Base-by-base conservation (phyloP, 35 echinoderm and acorn worm genomes). In the Anneissia japonica region DNA sequence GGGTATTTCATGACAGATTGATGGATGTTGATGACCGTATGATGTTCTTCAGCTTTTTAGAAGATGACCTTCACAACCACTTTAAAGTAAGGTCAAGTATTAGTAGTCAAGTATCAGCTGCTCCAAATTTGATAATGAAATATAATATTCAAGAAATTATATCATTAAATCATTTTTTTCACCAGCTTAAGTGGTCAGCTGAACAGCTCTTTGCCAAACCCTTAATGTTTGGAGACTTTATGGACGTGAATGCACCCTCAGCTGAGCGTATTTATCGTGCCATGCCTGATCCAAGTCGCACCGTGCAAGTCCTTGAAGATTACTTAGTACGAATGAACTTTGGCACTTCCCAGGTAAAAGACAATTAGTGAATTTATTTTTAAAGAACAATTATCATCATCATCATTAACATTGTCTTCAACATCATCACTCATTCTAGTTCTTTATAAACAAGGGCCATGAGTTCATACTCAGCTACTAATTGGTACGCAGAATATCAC, bases 11-110 rank as follows among this genome's bases (percentile, higher is more conserved):
- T 85, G 96, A 99, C 76, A 83, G 96, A 46, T 83, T 94, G 56
- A 92, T 97, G 4, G 89, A 91, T 86, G 77, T 80, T n/a, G 76
- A 33, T 29, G 96, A 99, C 76, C 88, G 96, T 30, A 46, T 85
- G 30, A 88, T 83, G 74, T 99, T 99, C 89, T 94, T 99, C 84
- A 86, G 89, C 5, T 99, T 99, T 79, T 79, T 99, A 16, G 89
- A 92, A 19, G 96, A 99, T 89, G 95, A 99, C 78, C 81, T 99
- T 30, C 96, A 99, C 77, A 99, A 99, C 37, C 94, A 94, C 73
- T 99, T 94, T 74, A 99, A 94, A 82, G 96, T 99, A 86, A 82
- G 83, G n/a, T n/a, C n/a, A n/a, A n/a, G n/a, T n/a, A n/a, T n/a
- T n/a, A n/a, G n/a, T n/a, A n/a, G n/a, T n/a, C n/a, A n/a, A n/a